Conservation (phyloP, 2,888 invertebrate genomes). For the Danaus chrysippus region DNA sequence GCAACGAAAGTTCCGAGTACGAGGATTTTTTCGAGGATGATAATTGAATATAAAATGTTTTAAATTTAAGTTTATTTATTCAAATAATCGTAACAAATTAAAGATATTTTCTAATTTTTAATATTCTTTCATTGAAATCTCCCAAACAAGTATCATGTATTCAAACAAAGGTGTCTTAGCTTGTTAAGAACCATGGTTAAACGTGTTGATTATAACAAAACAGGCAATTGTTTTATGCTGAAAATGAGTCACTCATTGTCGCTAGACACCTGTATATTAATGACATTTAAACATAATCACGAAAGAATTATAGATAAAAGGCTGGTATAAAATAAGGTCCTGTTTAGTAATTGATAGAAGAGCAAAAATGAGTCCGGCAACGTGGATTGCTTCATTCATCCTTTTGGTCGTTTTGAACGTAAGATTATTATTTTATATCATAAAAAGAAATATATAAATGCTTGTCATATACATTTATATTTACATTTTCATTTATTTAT, state of each 20-base stretch:
- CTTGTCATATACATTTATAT: too few relatives aligned
- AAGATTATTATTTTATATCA: conserved; percentile 25
- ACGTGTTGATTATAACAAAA: too few relatives aligned
- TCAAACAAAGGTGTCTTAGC: too few relatives aligned
- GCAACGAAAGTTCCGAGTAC: conserved; percentile 39
- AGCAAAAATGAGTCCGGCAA: conserved; percentile 34
- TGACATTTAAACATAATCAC: conserved; percentile 26
- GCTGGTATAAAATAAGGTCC: conserved; percentile 30
- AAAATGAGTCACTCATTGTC: conserved; percentile 17
- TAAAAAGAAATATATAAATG: background rate
- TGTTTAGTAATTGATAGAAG: conserved; percentile 25
- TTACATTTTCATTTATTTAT: too few relatives aligned
- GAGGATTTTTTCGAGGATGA: conserved; percentile 27
- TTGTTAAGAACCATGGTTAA: too few relatives aligned
- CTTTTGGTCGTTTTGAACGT: conserved; percentile 37
- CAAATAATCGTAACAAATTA: conserved; percentile 5
- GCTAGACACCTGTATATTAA: conserved; percentile 32
- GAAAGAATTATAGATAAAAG: conserved; percentile 30
- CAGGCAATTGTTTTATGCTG: too few relatives aligned
- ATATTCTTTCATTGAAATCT: background rate
- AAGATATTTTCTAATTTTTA: background rate
- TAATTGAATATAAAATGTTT: conserved; percentile 35
- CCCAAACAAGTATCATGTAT: too few relatives aligned
- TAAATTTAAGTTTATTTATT: conserved; percentile 9
- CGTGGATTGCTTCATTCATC: conserved; percentile 37